Percentiles rank a stretch among this genome's conserved stretches.
Conservation (phyloP, 2,113 vertebrate genomes). For the Chaetodon trifascialis region DNA sequence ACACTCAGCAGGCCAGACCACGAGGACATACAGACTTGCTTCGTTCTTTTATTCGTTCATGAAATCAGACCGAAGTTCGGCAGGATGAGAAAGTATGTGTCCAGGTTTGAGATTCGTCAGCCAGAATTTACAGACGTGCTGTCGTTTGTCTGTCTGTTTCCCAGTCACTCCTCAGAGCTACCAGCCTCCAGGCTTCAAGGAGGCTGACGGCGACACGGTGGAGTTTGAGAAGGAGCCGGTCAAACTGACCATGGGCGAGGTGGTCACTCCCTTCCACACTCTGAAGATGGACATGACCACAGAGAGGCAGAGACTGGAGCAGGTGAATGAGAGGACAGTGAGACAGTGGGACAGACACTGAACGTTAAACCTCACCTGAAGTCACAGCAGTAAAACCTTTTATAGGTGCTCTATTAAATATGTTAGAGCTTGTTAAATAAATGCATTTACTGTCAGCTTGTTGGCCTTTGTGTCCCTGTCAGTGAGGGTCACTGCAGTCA, state of each 20-base stretch:
- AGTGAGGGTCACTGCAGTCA: not conserved
- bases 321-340: conserved; percentile 58
- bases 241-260: conserved; percentile 90
- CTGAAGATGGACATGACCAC: conserved; percentile 92
- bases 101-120: not conserved
- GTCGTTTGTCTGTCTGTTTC: not conserved
- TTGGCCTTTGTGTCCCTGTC: not conserved
- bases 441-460: not conserved
- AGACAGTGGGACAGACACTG: not conserved
- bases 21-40: no score
- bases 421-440: not conserved
- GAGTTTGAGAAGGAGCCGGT: conserved; percentile 90
- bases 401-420: not conserved
- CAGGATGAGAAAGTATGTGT: not conserved
- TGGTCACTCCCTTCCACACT: conserved; percentile 91
- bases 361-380: not conserved
- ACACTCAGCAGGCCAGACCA: no score
- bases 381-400: not conserved
- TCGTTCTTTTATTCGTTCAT: not conserved
- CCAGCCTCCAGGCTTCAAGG: conserved; percentile 96
- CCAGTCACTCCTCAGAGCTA: conserved; percentile 88
- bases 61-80: not conserved
- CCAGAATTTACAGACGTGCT: not conserved
- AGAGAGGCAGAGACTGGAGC: conserved; percentile 90
- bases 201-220: conserved; percentile 83